Conservation (phyloP, 2,888 invertebrate genomes). For the Diloba caeruleocephala region DNA sequence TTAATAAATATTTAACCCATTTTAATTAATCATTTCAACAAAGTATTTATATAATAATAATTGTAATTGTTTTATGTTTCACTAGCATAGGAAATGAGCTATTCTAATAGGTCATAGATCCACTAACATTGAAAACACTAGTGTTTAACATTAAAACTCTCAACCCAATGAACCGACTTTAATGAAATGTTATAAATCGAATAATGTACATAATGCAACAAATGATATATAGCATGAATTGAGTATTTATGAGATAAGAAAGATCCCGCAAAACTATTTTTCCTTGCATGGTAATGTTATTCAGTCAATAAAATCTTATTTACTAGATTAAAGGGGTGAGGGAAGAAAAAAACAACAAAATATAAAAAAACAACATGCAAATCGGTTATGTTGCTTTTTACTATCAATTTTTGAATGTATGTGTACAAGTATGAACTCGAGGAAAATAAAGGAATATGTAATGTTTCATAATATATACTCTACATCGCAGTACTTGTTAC, state of each 20-base stretch:
- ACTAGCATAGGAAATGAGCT: slow-evolving; percentile 7
- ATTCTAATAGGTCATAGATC: slow-evolving; percentile 25
- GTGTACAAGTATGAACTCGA: slow-evolving; percentile 88
- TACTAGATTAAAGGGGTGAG: slow-evolving; percentile 54
- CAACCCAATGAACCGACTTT: slow-evolving; percentile 57
- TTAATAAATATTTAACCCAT: slow-evolving; percentile 3
- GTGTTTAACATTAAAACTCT: slow-evolving; percentile 52
- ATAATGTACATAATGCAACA: slow-evolving; percentile 57
- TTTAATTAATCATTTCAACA: slow-evolving; percentile 6
- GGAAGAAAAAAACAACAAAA: slow-evolving; percentile 62
- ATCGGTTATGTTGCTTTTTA: slow-evolving; percentile 89
- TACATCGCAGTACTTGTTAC: slow-evolving; percentile 87
- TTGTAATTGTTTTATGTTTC: slow-evolving; percentile 6
- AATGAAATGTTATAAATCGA: slow-evolving; percentile 57
- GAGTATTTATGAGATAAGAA: slow-evolving; percentile 48
- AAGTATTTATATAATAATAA: not conserved
- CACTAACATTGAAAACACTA: slow-evolving; percentile 34
- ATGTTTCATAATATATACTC: slow-evolving; percentile 86
- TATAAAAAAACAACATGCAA: slow-evolving; percentile 80
- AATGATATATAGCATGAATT: slow-evolving; percentile 53
- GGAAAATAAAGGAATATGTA: slow-evolving; percentile 88
- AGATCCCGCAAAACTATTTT: slow-evolving; percentile 40
- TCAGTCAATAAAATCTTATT: slow-evolving; percentile 56
- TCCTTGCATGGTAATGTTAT: slow-evolving; percentile 51
- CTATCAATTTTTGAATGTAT: slow-evolving; percentile 89